Percentiles rank a stretch among this genome's conserved stretches.
Conservation (phyloP, 2,888 invertebrate species). For the Drosophila mayaguana region DNA sequence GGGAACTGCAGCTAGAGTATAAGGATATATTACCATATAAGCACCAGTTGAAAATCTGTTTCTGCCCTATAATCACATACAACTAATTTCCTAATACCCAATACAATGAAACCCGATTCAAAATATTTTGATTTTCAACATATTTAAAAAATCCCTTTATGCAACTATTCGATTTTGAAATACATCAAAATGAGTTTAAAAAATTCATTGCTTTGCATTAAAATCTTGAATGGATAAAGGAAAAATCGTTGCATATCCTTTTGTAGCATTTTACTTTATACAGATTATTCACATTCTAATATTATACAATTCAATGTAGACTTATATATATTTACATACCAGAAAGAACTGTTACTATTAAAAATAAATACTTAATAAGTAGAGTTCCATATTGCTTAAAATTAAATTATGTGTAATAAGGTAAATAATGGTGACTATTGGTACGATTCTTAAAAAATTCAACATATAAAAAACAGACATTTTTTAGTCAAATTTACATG, state of each 20-base stretch:
- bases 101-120: too few species aligned
- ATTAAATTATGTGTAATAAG: neutral
- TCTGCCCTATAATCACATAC: too few species aligned
- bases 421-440: neutral
- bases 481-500: conserved; percentile 13
- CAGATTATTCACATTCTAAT: conserved; percentile 39
- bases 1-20: neutral
- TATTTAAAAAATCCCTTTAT: neutral
- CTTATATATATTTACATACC: conserved; percentile 32
- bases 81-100: neutral
- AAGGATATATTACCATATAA: neutral
- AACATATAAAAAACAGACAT: conserved; percentile 17
- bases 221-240: conserved; percentile 23
- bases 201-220: conserved; percentile 9
- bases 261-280: conserved; percentile 34
- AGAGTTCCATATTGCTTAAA: conserved; percentile 9
- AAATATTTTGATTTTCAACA: too few species aligned
- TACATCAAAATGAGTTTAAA: neutral
- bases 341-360: conserved; percentile 10
- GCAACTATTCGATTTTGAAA: neutral
- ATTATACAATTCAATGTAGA: conserved; percentile 27
- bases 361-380: conserved; percentile 13
- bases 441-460: conserved; percentile 6
- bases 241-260: conserved; percentile 19
- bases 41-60: neutral